Evolutionary conservation across 1,140 invertebrate genomes (phyloP).

Genomic region (Pachyrhynchus sulphureomaculatus): DNA sequence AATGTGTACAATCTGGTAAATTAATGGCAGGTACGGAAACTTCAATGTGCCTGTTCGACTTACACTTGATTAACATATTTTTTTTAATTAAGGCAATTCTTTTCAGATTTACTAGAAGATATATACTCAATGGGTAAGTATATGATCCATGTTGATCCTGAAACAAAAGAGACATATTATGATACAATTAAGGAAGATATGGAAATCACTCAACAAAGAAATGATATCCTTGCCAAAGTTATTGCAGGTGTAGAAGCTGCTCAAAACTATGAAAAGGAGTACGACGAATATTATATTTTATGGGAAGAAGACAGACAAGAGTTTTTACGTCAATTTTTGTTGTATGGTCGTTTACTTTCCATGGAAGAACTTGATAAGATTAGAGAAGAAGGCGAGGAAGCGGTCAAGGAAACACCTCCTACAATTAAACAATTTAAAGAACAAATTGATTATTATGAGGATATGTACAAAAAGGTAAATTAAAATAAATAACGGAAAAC

Average conservation of each 20-base stretch:
- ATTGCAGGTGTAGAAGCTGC: slow-evolving; percentile 54
- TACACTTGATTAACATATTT: no score
- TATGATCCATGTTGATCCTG: slow-evolving; percentile 38
- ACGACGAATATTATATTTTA: slow-evolving; percentile 79
- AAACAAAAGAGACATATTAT: slow-evolving; percentile 28
- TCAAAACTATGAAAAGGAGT: slow-evolving; percentile 68
- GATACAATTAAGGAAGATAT: slow-evolving; percentile 59
- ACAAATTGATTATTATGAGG: slow-evolving; percentile 91
- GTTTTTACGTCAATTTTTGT: slow-evolving; percentile 71
- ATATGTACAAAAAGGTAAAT: slow-evolving; percentile 70
- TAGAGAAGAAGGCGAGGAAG: slow-evolving; percentile 58
- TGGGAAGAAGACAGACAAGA: slow-evolving; percentile 89
- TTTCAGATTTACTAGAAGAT: slow-evolving; percentile 38
- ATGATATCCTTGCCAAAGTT: slow-evolving; percentile 32
- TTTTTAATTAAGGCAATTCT: no score
- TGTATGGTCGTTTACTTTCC: slow-evolving; percentile 80
- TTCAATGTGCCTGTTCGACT: no score
- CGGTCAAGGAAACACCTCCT: slow-evolving; percentile 58
- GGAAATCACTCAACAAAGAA: slow-evolving; percentile 56
- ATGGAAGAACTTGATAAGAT: slow-evolving; percentile 83
- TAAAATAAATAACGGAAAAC: not conserved
- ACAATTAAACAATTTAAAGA: slow-evolving; percentile 88
- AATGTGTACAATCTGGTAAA: no score
- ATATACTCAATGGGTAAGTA: slow-evolving; percentile 38
- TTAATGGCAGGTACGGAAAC: no score